Percentiles rank a stretch among this genome's conserved stretches.
Conservation (phyloP, 2,113 vertebrate species). For the Plecotus auritus region DNA sequence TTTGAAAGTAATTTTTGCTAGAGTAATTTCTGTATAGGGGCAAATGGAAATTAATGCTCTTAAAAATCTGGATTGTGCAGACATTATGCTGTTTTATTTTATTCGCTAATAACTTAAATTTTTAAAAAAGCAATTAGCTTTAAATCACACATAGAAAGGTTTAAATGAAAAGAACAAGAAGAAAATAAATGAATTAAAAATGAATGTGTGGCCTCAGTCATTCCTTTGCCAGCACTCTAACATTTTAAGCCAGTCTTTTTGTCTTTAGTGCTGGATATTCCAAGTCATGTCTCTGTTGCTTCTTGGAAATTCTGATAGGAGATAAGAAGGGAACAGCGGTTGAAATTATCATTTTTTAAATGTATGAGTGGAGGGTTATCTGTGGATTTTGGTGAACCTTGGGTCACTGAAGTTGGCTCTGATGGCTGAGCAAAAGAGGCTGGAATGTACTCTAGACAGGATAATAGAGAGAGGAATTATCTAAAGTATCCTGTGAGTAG, state of each 20-base stretch:
- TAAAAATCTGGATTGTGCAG: neutral
- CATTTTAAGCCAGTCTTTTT: neutral
- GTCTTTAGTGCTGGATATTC: neutral
- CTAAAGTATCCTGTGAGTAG: neutral
- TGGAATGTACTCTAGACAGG: neutral
- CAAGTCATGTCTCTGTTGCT: neutral
- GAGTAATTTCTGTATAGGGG: neutral
- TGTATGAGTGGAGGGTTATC: neutral
- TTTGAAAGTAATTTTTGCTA: neutral
- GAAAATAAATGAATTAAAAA: neutral
- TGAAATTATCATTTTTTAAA: neutral
- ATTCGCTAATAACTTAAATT: neutral
- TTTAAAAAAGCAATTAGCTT: neutral
- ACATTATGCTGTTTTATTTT: neutral
- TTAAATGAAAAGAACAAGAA: neutral
- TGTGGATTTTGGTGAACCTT: neutral
- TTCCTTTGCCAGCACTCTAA: neutral
- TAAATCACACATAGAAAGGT: neutral
- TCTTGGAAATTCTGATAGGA: neutral
- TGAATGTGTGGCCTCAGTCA: neutral
- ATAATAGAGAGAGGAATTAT: neutral
- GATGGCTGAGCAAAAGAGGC: neutral
- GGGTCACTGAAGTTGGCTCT: neutral
- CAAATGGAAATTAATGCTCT: neutral
- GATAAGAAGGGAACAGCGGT: neutral